Evolutionary conservation across 1,140 invertebrate genomes (phyloP).

Genomic region (Coboldia fuscipes): DNA sequence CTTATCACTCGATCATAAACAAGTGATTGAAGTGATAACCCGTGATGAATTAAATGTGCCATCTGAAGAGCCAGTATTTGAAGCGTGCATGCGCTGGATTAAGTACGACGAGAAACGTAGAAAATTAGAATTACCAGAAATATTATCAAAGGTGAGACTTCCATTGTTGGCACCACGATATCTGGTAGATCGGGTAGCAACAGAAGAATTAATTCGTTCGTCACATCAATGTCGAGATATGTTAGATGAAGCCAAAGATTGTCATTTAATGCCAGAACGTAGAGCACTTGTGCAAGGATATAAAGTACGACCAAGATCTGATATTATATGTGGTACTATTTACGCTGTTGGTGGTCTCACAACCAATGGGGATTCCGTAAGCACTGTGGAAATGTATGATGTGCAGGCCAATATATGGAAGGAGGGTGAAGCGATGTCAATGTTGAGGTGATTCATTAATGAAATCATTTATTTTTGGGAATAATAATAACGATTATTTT

Average conservation of each 20-base stretch:
- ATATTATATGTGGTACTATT: constrained; percentile 55
- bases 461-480: too few species aligned
- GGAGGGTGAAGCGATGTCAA: constrained; percentile 66
- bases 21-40: constrained; percentile 45
- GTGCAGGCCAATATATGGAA: constrained; percentile 49
- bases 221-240: constrained; percentile 62
- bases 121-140: constrained; percentile 35
- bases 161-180: constrained; percentile 66
- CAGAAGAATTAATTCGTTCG: constrained; percentile 55
- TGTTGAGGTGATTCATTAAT: constrained; percentile 38
- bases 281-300: constrained; percentile 43
- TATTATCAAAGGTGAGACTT: constrained; percentile 55
- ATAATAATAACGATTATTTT: too few species aligned
- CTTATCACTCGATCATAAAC: constrained; percentile 17
- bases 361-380: constrained; percentile 65
- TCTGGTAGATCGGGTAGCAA: constrained; percentile 59
- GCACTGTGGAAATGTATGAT: constrained; percentile 73
- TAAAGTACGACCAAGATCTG: constrained; percentile 49
- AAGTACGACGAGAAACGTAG: constrained; percentile 40
- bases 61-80: constrained; percentile 56
- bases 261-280: constrained; percentile 54
- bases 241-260: constrained; percentile 65
- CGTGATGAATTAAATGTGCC: constrained; percentile 61
- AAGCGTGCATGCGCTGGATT: constrained; percentile 65
- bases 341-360: constrained; percentile 76